Conservation (phyloP, 1,140 invertebrate species). For the Sesamia nonagrioides region DNA sequence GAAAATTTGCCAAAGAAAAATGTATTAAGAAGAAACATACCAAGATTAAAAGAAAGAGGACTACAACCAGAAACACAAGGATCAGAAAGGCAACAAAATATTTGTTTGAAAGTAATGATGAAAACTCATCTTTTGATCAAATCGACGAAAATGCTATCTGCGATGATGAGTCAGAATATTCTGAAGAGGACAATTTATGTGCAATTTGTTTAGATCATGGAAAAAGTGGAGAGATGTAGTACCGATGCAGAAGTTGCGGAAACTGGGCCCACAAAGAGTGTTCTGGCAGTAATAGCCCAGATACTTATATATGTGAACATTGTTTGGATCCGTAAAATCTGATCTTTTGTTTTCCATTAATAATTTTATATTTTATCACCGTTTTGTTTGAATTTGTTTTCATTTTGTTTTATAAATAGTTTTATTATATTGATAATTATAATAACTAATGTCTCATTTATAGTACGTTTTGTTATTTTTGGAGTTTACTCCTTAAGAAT, state of each 20-base stretch:
- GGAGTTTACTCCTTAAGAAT: too few species aligned
- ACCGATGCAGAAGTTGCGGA: slow-evolving; percentile 6
- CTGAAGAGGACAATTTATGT: background rate
- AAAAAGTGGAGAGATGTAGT: background rate
- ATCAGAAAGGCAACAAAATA: background rate
- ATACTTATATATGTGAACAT: background rate
- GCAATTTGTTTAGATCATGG: background rate
- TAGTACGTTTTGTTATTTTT: too few species aligned
- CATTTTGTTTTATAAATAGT: too few species aligned
- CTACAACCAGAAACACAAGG: slow-evolving; percentile 26
- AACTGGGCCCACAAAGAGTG: slow-evolving; percentile 32
- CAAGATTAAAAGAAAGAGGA: slow-evolving; percentile 28
- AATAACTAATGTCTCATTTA: too few species aligned
- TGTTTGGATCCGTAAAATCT: slow-evolving; percentile 5
- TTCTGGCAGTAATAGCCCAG: slow-evolving; percentile 44
- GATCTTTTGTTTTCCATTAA: too few species aligned
- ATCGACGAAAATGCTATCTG: background rate
- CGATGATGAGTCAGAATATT: slow-evolving; percentile 16
- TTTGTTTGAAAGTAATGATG: background rate
- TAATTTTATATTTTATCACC: too few species aligned
- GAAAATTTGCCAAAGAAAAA: too few species aligned
- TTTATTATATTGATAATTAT: too few species aligned
- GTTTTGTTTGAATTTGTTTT: too few species aligned
- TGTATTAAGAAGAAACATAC: background rate
- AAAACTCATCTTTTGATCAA: background rate